Conservation (phyloP, 2,113 vertebrate species). For the Sinocyclocheilus grahami region DNA sequence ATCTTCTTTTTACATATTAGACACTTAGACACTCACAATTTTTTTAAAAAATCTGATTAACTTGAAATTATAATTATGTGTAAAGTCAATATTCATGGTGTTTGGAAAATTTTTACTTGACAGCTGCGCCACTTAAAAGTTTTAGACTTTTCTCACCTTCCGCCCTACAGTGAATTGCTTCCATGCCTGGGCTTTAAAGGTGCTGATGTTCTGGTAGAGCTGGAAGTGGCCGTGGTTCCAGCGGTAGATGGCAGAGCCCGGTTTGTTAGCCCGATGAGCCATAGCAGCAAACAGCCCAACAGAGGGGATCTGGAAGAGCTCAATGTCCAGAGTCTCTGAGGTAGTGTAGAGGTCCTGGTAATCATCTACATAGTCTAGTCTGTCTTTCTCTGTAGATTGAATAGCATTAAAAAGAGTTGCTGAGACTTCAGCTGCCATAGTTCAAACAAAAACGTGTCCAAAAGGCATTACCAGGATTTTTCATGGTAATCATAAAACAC, state of each 20-base stretch:
- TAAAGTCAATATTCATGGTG: too few relatives aligned
- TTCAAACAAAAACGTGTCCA: not conserved
- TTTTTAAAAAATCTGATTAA: too few relatives aligned
- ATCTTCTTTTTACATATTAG: too few relatives aligned
- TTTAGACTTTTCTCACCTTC: conserved; percentile 72
- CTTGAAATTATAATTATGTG: too few relatives aligned
- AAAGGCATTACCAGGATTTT: not conserved
- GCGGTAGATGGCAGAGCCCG: conserved; percentile 84
- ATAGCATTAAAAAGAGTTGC: not conserved
- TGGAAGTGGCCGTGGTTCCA: conserved; percentile 83
- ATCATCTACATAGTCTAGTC: conserved; percentile 87
- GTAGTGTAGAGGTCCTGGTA: conserved; percentile 84
- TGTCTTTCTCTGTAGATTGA: conserved; percentile 64
- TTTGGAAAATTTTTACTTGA: too few relatives aligned
- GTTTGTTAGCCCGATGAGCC: conserved; percentile 78
- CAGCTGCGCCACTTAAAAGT: too few relatives aligned
- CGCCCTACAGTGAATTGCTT: conserved; percentile 87
- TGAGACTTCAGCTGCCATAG: not conserved
- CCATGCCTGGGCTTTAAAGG: conserved; percentile 88
- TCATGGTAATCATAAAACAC: not conserved
- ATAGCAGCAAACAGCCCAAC: conserved; percentile 85
- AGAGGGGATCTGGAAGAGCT: conserved; percentile 84
- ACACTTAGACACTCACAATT: too few relatives aligned
- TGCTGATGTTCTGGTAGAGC: conserved; percentile 88
- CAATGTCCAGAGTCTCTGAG: conserved; percentile 88